phyloP scores from a whole-genome alignment of 2,113 vertebrate genomes.

The Cettia cetti region DNA sequence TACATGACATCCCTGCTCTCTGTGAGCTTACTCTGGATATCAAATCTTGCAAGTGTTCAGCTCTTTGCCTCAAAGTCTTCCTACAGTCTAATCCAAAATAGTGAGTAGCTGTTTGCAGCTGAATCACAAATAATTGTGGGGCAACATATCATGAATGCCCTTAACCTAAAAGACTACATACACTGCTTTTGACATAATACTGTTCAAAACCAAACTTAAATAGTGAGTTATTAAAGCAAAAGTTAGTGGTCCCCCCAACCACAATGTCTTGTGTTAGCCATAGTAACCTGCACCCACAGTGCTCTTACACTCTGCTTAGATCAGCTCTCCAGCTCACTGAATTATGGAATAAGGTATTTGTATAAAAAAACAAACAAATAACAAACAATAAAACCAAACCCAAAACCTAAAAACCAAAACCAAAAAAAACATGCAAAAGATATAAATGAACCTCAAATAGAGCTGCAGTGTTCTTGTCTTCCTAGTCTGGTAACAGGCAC shows the following conservation, averaged over 20 bases:
- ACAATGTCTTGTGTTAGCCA: not conserved
- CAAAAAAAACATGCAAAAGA: not conserved
- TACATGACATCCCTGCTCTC: not conserved
- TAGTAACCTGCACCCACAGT: not conserved
- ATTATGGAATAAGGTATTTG: not conserved
- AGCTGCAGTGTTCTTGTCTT: not conserved
- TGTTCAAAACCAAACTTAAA: not conserved
- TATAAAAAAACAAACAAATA: not conserved
- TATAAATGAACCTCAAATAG: not conserved
- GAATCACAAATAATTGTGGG: not conserved
- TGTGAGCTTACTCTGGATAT: not conserved
- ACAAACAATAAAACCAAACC: not conserved
- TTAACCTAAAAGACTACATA: not conserved
- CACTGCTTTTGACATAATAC: not conserved
- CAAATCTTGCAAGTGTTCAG: not conserved
- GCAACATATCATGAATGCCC: not conserved
- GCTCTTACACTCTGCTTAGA: not conserved
- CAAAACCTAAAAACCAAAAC: not conserved
- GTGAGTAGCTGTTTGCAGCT: not conserved
- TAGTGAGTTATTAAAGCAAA: not conserved
- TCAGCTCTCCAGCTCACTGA: not conserved
- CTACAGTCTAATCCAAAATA: not conserved
- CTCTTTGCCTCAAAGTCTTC: not conserved
- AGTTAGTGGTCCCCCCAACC: rapidly evolving
- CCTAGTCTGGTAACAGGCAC: not conserved